Evolutionary conservation across 1,140 invertebrate species (phyloP).

Genomic region (Anastrepha obliqua): DNA sequence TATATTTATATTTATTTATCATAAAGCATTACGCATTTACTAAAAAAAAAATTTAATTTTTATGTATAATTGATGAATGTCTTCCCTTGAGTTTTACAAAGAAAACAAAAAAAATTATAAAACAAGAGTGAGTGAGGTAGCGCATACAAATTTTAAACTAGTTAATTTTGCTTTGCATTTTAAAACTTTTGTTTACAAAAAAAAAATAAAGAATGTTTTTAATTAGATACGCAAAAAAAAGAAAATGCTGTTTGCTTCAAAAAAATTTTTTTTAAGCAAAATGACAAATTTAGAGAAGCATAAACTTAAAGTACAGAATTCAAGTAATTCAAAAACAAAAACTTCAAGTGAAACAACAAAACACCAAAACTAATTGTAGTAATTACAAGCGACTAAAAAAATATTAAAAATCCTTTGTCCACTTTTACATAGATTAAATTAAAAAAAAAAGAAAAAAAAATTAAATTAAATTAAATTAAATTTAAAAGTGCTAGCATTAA

Average conservation of each 20-base stretch:
- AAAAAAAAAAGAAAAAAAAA: background rate
- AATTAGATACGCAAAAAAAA: background rate
- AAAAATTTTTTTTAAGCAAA: background rate
- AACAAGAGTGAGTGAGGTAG: background rate
- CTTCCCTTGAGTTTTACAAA: background rate
- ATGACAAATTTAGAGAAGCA: constrained; percentile 43
- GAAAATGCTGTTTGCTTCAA: background rate
- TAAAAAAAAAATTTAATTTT: background rate
- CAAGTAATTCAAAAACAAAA: background rate
- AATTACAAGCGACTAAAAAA: constrained; percentile 35
- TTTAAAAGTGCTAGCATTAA: constrained; percentile 8
- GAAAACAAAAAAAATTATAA: background rate
- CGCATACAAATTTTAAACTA: too few species aligned
- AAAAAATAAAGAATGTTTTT: background rate
- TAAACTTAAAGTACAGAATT: background rate
- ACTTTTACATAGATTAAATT: constrained; percentile 32
- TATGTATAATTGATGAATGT: background rate
- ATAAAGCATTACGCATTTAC: too few species aligned
- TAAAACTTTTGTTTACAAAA: background rate
- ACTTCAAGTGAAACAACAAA: constrained; percentile 8
- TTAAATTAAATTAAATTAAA: background rate
- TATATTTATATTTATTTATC: constrained; percentile 29
- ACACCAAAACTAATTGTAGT: constrained; percentile 38
- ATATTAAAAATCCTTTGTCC: background rate
- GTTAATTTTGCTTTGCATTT: background rate